phyloP scores from a whole-genome alignment of 1,140 invertebrate genomes.

The Zaprionus nigranus region DNA sequence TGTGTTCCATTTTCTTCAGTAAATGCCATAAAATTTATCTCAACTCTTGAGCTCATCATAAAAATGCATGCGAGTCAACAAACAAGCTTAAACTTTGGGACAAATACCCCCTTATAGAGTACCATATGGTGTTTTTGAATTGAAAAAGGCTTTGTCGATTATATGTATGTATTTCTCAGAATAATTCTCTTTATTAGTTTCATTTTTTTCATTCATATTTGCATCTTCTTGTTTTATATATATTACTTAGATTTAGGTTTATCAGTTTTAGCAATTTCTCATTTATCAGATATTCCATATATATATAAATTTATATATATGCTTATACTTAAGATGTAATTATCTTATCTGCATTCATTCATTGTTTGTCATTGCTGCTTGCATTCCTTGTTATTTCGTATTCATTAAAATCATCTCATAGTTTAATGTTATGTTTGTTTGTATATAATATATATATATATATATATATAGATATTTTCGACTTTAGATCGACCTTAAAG shows the following conservation, averaged over 20 bases:
- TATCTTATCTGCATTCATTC: conserved; percentile 55
- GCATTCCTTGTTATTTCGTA: conserved; percentile 46
- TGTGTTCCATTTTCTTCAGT: not conserved
- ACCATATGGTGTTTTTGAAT: not conserved
- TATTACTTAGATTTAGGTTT: conserved; percentile 71
- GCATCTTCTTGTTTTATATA: conserved; percentile 45
- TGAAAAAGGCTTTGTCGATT: conserved; percentile 6
- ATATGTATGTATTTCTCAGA: conserved; percentile 68
- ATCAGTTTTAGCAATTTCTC: conserved; percentile 78
- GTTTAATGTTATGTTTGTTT: conserved; percentile 11
- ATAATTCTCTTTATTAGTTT: conserved; percentile 82
- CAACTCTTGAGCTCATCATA: not conserved
- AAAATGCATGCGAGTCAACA: not conserved
- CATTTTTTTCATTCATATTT: conserved; percentile 60
- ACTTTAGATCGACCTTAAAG: conserved; percentile 65
- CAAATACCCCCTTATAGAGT: not conserved
- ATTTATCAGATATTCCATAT: conserved; percentile 66
- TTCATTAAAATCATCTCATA: conserved; percentile 21
- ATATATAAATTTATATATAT: conserved; percentile 63
- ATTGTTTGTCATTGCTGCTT: conserved; percentile 54
- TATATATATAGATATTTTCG: conserved; percentile 55
- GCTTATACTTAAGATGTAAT: conserved; percentile 65
- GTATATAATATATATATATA: conserved; percentile 36
- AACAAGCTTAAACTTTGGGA: not conserved
- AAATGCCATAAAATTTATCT: conserved; percentile 5